These are phyloP conservation scores for Taxidea taxus DNA, from an alignment of 2,113 vertebrate genomes.

Conservation along the genomic window DNA sequence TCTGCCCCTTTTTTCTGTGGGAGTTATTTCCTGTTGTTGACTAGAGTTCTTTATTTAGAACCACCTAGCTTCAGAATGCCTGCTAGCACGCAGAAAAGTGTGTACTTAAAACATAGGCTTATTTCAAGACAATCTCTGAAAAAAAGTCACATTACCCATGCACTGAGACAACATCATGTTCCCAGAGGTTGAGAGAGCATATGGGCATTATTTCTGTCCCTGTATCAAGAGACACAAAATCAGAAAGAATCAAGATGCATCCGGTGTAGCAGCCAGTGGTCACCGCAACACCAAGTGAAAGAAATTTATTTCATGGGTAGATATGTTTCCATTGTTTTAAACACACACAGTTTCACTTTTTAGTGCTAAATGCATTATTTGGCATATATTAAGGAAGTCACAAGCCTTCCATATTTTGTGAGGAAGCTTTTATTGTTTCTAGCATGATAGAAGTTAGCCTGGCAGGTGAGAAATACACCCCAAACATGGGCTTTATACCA, in stretches of 20 bases:
- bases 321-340: slow-evolving; percentile 37
- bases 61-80: slow-evolving; percentile 92
- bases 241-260: not conserved
- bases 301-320: not conserved
- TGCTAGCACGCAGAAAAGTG: slow-evolving; percentile 79
- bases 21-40: slow-evolving; percentile 99
- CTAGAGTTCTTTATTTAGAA: slow-evolving; percentile 99
- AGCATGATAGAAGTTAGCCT: slow-evolving; percentile 10
- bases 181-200: slow-evolving; percentile 29
- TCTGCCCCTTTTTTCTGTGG: slow-evolving; percentile 95
- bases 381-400: slow-evolving; percentile 33
- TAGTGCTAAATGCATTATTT: slow-evolving; percentile 18
- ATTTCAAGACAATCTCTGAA: slow-evolving; percentile 79
- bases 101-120: slow-evolving; percentile 81
- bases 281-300: slow-evolving; percentile 38
- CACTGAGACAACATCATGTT: not conserved
- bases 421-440: not conserved
- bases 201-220: slow-evolving; percentile 33
- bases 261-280: not conserved
- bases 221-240: not conserved
- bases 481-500: slow-evolving; percentile 29
- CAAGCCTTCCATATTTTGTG: not conserved
- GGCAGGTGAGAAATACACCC: slow-evolving; percentile 31
- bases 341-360: slow-evolving; percentile 21
- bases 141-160: slow-evolving; percentile 57